phyloP scores from a whole-genome alignment of 2,797 vertebrate species.

The Caiman crocodilus region DNA sequence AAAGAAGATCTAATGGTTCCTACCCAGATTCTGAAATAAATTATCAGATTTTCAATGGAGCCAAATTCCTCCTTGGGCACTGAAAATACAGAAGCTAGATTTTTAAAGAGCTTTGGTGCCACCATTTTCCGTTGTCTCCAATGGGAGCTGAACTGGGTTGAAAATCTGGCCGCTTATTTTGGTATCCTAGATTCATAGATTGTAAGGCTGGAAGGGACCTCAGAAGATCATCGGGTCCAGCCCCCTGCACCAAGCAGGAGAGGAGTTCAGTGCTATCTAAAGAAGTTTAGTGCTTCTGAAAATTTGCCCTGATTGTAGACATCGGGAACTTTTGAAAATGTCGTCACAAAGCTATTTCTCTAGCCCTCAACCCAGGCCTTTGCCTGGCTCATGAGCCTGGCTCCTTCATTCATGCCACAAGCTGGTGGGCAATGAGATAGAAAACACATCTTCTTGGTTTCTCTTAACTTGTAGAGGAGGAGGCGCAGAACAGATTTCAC shows the following conservation, averaged over 20 bases:
- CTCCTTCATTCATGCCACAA: background rate
- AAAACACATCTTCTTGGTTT: too few species aligned
- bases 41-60: background rate
- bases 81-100: background rate
- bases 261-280: background rate
- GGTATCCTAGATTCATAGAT: too few species aligned
- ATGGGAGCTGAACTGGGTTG: background rate
- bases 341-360: background rate
- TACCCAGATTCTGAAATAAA: background rate
- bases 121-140: background rate
- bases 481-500: background rate
- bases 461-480: background rate
- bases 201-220: too few species aligned
- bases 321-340: background rate
- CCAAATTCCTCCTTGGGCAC: background rate
- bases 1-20: background rate
- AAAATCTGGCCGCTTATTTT: background rate
- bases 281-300: background rate
- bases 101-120: background rate
- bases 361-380: background rate
- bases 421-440: background rate
- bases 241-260: too few species aligned
- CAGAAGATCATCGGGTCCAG: too few species aligned
- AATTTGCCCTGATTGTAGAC: background rate
- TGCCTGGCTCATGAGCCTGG: background rate